These are phyloP conservation scores for Motacilla alba DNA, from an alignment of 2,113 vertebrate species.

Conservation along the genomic window DNA sequence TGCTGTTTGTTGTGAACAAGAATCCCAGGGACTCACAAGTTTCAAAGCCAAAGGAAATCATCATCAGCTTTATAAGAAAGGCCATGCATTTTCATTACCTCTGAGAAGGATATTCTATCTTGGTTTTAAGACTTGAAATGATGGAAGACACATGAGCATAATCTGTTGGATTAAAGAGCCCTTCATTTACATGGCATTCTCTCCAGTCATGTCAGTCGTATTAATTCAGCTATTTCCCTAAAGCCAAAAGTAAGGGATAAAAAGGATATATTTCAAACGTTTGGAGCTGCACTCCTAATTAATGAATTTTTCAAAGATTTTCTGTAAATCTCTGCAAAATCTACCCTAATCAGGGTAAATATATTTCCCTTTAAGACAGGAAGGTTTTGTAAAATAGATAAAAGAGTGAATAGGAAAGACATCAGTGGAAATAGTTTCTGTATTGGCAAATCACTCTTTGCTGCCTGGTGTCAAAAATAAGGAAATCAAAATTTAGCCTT, in stretches of 20 bases:
- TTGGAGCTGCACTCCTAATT: neutral
- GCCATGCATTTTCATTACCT: neutral
- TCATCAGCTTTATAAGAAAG: neutral
- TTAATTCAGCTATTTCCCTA: neutral
- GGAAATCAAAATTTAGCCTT: neutral
- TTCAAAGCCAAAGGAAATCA: neutral
- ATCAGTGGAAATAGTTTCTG: neutral
- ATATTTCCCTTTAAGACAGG: neutral
- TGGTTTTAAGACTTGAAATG: neutral
- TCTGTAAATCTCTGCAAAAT: neutral
- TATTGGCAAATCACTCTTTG: neutral
- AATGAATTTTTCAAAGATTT: neutral
- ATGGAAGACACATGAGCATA: neutral
- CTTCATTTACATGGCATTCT: neutral
- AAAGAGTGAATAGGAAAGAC: neutral
- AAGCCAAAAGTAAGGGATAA: neutral
- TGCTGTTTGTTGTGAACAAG: neutral
- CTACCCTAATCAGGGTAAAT: neutral
- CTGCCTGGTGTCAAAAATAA: neutral
- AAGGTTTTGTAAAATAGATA: neutral
- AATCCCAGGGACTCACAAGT: neutral
- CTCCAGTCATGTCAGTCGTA: neutral
- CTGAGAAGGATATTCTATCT: neutral
- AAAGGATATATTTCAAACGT: neutral
- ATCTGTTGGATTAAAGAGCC: neutral